phyloP scores from a whole-genome alignment of 2,888 invertebrate species.

The Laothoe populi region DNA sequence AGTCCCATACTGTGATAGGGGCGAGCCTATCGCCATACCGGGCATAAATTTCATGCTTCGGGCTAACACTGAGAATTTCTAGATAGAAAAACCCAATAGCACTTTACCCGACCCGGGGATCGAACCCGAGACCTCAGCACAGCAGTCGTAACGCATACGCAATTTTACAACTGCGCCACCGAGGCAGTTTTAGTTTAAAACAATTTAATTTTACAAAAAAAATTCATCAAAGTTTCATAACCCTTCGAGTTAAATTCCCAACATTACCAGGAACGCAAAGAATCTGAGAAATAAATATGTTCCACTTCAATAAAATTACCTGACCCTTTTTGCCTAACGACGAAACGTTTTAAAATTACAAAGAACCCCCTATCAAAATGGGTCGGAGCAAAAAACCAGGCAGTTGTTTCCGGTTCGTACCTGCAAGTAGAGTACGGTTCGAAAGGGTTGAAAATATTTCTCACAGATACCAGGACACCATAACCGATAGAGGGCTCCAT shows the following conservation, averaged over 20 bases:
- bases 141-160: background rate
- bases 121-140: too few relatives aligned
- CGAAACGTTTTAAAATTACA: slow-evolving; percentile 20
- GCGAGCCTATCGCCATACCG: too few relatives aligned
- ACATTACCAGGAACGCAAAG: background rate
- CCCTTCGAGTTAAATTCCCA: background rate
- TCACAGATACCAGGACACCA: slow-evolving; percentile 35
- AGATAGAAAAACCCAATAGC: too few relatives aligned
- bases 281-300: background rate
- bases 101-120: too few relatives aligned
- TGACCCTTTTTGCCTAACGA: slow-evolving; percentile 9
- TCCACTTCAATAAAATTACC: slow-evolving; percentile 6
- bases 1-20: too few relatives aligned
- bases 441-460: slow-evolving; percentile 25
- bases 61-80: too few relatives aligned
- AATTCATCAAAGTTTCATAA: too few relatives aligned
- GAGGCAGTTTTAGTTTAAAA: background rate
- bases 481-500: slow-evolving; percentile 1
- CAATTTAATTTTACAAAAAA: too few relatives aligned
- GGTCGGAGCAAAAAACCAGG: slow-evolving; percentile 14
- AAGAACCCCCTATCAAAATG: slow-evolving; percentile 3
- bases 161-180: background rate
- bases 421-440: background rate
- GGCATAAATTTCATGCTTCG: too few relatives aligned
- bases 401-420: slow-evolving; percentile 2